Evolutionary conservation across 2,888 invertebrate genomes (phyloP).

Genomic region (Callosobruchus maculatus): DNA sequence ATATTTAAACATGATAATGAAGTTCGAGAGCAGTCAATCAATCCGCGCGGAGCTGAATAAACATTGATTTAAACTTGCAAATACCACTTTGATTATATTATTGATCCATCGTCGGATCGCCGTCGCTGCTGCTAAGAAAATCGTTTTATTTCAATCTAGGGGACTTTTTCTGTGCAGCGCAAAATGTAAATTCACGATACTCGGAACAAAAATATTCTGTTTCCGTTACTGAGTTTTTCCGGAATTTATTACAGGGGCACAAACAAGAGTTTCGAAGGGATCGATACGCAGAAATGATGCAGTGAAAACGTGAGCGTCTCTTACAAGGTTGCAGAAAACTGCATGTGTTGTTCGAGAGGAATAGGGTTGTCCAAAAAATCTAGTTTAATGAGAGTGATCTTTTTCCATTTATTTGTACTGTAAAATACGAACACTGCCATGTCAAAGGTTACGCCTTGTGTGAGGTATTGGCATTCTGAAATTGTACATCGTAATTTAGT

Average conservation of each 20-base stretch:
- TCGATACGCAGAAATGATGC: neutral
- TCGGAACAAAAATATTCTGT: neutral
- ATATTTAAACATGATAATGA: conserved; percentile 41
- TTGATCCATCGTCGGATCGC: conserved; percentile 26
- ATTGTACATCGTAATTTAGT: no score
- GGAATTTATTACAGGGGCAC: neutral
- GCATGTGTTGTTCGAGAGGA: no score
- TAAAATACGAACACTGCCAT: no score
- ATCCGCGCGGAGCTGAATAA: conserved; percentile 36
- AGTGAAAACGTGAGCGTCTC: neutral
- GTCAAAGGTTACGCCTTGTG: no score
- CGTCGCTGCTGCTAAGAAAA: neutral
- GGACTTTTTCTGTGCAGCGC: neutral
- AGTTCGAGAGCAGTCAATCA: conserved; percentile 33
- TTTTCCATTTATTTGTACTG: no score
- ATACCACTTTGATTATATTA: conserved; percentile 38
- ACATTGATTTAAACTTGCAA: conserved; percentile 39
- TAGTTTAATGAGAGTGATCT: no score
- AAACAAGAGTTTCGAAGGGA: neutral
- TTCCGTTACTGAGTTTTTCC: neutral
- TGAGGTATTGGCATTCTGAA: no score
- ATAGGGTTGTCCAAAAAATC: no score
- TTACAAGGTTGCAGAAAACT: neutral
- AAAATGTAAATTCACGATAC: neutral
- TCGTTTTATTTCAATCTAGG: neutral